phyloP scores from a whole-genome alignment of 2,113 vertebrate species.

The Uria lomvia region DNA sequence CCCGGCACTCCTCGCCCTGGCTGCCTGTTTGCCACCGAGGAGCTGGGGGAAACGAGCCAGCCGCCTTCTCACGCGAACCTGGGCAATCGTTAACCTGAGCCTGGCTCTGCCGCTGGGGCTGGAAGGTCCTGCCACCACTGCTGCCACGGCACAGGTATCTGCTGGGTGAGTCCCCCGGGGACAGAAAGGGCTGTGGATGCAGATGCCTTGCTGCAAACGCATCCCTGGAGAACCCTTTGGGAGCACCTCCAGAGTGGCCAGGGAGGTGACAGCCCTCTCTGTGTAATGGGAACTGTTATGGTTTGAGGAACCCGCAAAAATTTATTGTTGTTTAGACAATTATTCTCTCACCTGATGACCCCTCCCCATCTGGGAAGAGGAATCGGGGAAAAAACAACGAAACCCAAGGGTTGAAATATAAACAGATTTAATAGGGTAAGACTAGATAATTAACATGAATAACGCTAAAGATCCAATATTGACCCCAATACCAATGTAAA shows the following conservation, averaged over 20 bases:
- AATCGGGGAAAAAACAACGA: too few species aligned
- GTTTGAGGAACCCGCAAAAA: neutral
- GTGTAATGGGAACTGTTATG: neutral
- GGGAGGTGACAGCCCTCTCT: neutral
- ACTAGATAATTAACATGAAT: neutral
- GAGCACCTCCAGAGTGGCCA: fast-evolving
- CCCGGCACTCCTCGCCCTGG: neutral
- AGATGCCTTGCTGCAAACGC: fast-evolving
- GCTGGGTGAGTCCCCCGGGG: fast-evolving
- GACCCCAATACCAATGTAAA: neutral
- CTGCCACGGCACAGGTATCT: fast-evolving
- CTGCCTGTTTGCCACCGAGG: neutral
- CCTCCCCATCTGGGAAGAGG: neutral
- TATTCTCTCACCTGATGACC: neutral
- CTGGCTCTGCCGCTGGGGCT: neutral
- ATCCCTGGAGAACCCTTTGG: neutral
- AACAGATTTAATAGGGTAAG: neutral
- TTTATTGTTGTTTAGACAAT: neutral
- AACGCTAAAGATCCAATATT: neutral
- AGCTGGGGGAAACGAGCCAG: neutral
- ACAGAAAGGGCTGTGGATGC: fast-evolving
- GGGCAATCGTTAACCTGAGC: conserved; percentile 61
- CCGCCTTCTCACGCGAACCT: conserved; percentile 59
- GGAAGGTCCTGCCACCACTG: neutral
- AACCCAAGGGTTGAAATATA: neutral